Evolutionary conservation across 2,113 vertebrate species (phyloP).

Genomic region (Catharus minimus): DNA sequence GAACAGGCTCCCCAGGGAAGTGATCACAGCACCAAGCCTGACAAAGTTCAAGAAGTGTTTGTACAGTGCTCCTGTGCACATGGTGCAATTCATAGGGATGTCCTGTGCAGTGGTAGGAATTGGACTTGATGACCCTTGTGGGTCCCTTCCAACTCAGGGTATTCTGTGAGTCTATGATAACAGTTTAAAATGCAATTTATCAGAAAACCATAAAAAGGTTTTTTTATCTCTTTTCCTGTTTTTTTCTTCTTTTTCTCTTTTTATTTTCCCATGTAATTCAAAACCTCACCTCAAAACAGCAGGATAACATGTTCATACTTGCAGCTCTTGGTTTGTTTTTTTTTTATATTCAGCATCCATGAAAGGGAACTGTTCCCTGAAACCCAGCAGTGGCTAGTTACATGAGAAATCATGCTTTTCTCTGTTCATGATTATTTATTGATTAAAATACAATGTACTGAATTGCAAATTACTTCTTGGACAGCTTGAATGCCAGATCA

Average conservation of each 20-base stretch:
- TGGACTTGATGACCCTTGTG: neutral
- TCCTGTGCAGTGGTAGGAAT: accelerated
- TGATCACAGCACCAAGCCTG: no score
- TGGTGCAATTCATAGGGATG: accelerated
- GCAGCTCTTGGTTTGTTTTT: neutral
- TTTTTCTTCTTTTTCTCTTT: accelerated
- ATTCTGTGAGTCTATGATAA: neutral
- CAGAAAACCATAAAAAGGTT: neutral
- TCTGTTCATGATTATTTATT: slow-evolving; percentile 13
- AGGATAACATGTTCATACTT: neutral
- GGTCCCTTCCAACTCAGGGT: neutral
- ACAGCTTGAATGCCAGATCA: neutral
- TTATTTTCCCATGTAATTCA: neutral
- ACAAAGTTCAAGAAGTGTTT: neutral
- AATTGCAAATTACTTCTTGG: slow-evolving; percentile 5
- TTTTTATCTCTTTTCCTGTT: neutral
- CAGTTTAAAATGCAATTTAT: neutral
- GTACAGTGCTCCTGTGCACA: neutral
- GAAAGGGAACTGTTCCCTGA: neutral
- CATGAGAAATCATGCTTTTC: neutral
- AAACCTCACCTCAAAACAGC: neutral
- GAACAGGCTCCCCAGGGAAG: neutral
- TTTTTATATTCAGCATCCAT: neutral
- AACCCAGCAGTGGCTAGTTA: neutral
- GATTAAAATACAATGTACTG: neutral